Conservation (phyloP, 2,797 vertebrate genomes). For the Glossophaga mutica region DNA sequence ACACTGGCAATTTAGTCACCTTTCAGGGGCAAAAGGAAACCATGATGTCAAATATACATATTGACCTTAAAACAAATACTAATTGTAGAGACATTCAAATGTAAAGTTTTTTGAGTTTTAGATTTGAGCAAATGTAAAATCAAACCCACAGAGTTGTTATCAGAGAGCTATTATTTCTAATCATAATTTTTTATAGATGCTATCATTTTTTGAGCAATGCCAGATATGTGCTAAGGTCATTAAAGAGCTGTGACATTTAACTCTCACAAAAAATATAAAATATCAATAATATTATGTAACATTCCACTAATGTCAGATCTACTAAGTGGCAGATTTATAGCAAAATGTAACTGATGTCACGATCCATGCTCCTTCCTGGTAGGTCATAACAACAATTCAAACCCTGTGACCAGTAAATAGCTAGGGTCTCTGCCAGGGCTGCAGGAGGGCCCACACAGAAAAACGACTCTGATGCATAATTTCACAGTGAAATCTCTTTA, state of each 20-base stretch:
- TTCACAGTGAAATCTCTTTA: background rate
- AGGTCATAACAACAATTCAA: background rate
- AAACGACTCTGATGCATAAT: background rate
- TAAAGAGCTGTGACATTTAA: background rate
- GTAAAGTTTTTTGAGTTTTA: background rate
- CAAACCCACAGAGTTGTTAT: background rate
- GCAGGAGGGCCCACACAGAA: background rate
- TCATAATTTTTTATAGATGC: background rate
- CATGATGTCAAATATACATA: background rate
- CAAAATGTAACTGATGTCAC: background rate
- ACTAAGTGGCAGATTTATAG: background rate
- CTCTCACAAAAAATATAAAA: background rate
- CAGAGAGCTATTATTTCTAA: background rate
- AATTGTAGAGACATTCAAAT: background rate
- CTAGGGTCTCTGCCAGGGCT: background rate
- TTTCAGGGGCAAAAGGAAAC: background rate
- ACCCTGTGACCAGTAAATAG: background rate
- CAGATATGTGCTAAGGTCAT: background rate
- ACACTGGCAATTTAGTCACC: background rate
- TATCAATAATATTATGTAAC: background rate
- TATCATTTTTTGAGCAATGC: background rate
- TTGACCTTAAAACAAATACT: background rate
- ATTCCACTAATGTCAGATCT: background rate
- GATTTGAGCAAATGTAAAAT: background rate
- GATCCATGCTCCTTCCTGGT: background rate